Conservation (phyloP, 2,797 vertebrate species). For the Tenualosa ilisha region DNA sequence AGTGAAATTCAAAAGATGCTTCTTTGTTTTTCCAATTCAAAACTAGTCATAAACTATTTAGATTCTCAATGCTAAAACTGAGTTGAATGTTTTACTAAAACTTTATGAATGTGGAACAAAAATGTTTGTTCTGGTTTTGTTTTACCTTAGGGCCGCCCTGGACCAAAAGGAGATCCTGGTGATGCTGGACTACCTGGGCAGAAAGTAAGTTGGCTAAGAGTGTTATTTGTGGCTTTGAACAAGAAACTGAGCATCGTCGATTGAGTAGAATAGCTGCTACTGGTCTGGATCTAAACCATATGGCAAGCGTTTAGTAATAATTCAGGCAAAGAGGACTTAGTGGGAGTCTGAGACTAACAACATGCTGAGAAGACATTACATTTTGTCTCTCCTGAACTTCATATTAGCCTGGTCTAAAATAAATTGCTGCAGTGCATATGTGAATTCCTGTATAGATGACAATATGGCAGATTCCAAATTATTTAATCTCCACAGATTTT, state of each 20-base stretch:
- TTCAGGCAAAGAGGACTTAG: conserved; percentile 44
- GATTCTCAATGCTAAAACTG: not conserved
- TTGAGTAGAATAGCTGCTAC: conserved; percentile 48
- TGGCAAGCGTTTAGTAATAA: conserved; percentile 43
- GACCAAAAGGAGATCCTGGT: conserved; percentile 91
- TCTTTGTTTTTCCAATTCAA: not conserved
- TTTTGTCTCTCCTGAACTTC: conserved; percentile 40
- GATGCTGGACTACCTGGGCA: conserved; percentile 89
- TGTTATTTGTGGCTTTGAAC: conserved; percentile 35
- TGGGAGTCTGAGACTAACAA: conserved; percentile 35
- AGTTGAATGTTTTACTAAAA: not conserved
- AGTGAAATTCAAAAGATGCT: not conserved
- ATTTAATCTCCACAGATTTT: not conserved
- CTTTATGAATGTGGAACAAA: not conserved
- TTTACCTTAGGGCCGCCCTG: conserved; percentile 84
- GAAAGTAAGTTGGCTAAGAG: conserved; percentile 76
- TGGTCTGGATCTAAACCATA: conserved; percentile 53
- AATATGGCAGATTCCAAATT: not conserved
- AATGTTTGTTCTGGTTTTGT: conserved; percentile 21
- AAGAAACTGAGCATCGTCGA: conserved; percentile 48
- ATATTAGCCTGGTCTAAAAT: conserved; percentile 38
- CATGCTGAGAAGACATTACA: conserved; percentile 42
- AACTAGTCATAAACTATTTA: not conserved
- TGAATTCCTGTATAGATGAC: not conserved
- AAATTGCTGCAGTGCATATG: conserved; percentile 46